phyloP scores from a whole-genome alignment of 2,797 vertebrate species.

The Spheniscus humboldti region DNA sequence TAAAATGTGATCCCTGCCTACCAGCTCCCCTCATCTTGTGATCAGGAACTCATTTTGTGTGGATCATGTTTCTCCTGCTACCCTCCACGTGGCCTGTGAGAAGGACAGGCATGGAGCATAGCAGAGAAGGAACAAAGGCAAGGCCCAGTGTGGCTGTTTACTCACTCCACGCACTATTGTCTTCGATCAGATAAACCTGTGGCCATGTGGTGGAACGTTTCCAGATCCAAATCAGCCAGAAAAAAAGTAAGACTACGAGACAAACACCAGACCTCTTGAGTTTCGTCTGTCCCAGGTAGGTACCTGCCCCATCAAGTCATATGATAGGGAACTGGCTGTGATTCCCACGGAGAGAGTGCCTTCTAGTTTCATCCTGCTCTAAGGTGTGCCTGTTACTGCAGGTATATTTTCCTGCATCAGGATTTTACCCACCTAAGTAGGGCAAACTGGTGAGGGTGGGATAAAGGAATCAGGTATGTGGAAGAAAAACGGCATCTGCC shows the following conservation, averaged over 20 bases:
- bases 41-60: rapidly evolving
- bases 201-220: background rate
- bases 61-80: background rate
- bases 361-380: constrained; percentile 11
- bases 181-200: constrained; percentile 45
- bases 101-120: background rate
- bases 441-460: too few relatives aligned
- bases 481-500: background rate
- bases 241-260: background rate
- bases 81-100: background rate
- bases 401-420: background rate
- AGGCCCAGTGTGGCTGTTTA: constrained; percentile 1
- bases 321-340: background rate
- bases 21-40: background rate
- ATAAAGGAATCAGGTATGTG: rapidly evolving
- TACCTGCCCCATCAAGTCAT: background rate
- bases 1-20: rapidly evolving
- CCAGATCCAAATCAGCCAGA: background rate
- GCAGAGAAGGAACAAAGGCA: background rate
- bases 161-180: background rate
- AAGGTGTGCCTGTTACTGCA: background rate
- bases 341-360: background rate
- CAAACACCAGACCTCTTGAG: constrained; percentile 3
- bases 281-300: constrained; percentile 17
- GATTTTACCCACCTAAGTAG: background rate